Conservation (phyloP, 2,888 invertebrate species). For the Athalia cordata region DNA sequence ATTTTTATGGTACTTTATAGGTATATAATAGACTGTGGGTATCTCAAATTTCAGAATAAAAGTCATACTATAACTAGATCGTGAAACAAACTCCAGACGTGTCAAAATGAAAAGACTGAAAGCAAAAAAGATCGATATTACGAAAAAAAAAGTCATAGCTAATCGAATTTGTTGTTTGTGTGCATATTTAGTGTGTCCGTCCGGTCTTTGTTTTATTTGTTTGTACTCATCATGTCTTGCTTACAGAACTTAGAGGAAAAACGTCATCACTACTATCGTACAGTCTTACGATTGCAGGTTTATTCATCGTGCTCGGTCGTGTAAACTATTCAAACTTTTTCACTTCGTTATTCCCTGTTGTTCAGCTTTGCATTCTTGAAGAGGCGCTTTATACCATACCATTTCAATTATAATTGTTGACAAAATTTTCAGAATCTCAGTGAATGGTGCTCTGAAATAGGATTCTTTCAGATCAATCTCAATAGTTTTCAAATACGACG, state of each 20-base stretch:
- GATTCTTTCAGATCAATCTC: neutral
- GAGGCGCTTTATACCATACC: too few species aligned
- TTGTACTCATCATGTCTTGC: neutral
- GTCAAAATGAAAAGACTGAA: slow-evolving; percentile 42
- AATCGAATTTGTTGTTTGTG: slow-evolving; percentile 15
- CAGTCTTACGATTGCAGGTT: slow-evolving; percentile 5
- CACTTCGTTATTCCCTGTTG: neutral
- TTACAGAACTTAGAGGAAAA: neutral
- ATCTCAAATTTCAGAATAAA: slow-evolving; percentile 22
- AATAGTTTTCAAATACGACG: neutral
- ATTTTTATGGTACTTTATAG: slow-evolving; percentile 9
- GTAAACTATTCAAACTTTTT: slow-evolving; percentile 34
- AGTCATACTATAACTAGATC: slow-evolving; percentile 1
- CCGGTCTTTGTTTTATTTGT: slow-evolving; percentile 5
- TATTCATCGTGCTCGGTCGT: slow-evolving; percentile 28
- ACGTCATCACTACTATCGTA: neutral
- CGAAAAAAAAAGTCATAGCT: slow-evolving; percentile 1
- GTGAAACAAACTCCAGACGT: slow-evolving; percentile 25
- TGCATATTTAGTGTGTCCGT: slow-evolving; percentile 34
- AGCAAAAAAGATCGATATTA: slow-evolving; percentile 13
- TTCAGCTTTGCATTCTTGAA: neutral
- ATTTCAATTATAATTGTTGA: too few species aligned
- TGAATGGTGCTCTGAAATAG: neutral
- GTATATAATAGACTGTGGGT: slow-evolving; percentile 17
- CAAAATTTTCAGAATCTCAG: too few species aligned